Conservation (phyloP, 2,888 invertebrate genomes). For the Atherix ibis region DNA sequence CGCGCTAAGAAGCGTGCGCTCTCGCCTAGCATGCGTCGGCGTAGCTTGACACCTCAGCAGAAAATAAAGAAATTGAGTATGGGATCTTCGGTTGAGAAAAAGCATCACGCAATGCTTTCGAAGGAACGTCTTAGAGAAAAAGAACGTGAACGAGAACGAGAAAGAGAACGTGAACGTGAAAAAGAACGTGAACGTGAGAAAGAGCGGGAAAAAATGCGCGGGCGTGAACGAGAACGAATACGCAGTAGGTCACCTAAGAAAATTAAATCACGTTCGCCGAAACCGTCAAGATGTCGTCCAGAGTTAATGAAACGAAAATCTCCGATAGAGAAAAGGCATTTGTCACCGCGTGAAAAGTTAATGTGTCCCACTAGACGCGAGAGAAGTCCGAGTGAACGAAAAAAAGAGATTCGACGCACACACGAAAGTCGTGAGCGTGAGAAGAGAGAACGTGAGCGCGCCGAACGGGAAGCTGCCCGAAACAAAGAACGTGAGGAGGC, state of each 20-base stretch:
- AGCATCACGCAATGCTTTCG: conserved; percentile 23
- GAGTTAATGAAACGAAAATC: conserved; percentile 33
- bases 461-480: conserved; percentile 39
- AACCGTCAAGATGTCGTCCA: conserved; percentile 36
- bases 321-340: conserved; percentile 19
- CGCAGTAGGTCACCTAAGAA: conserved; percentile 37
- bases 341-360: conserved; percentile 29
- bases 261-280: conserved; percentile 37
- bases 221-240: conserved; percentile 33
- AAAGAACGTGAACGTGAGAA: conserved; percentile 35
- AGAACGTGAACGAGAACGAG: conserved; percentile 34
- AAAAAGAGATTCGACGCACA: conserved; percentile 20
- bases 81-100: conserved; percentile 18
- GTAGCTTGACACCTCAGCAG: conserved; percentile 14
- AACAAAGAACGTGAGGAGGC: conserved; percentile 49
- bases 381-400: conserved; percentile 19
- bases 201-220: conserved; percentile 34
- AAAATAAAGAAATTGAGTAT: conserved; percentile 24
- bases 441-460: conserved; percentile 36
- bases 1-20: conserved; percentile 25
- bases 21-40: conserved; percentile 12
- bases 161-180: conserved; percentile 35
- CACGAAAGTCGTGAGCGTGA: conserved; percentile 40
- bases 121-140: conserved; percentile 22
- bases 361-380: conserved; percentile 29